Evolutionary conservation across 2,888 invertebrate species (phyloP).

Genomic region (Candidula unifasciata): DNA sequence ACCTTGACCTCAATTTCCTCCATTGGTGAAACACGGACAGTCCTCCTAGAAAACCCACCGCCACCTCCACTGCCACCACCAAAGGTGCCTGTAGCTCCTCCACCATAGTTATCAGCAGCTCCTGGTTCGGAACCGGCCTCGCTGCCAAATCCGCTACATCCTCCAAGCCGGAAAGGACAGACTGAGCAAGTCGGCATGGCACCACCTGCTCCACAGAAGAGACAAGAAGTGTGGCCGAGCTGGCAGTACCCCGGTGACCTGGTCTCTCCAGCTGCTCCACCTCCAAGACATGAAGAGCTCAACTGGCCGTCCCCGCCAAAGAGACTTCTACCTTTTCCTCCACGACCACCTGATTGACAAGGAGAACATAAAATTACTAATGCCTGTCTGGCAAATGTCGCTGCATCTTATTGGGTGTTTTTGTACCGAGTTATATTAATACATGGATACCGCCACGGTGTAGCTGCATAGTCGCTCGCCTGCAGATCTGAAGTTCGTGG

Average conservation of each 20-base stretch:
- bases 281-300: constrained; percentile 51
- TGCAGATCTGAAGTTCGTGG: too few species aligned
- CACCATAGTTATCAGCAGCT: constrained; percentile 56
- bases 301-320: constrained; percentile 52
- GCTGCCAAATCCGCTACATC: constrained; percentile 50
- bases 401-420: too few species aligned
- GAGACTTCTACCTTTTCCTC: constrained; percentile 50
- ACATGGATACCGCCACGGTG: too few species aligned
- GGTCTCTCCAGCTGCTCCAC: constrained; percentile 57
- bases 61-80: constrained; percentile 57
- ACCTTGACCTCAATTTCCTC: constrained; percentile 51
- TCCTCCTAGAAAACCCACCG: constrained; percentile 54
- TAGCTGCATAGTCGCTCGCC: too few species aligned
- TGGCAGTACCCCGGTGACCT: constrained; percentile 30
- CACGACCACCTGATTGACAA: constrained; percentile 52
- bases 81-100: constrained; percentile 54
- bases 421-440: too few species aligned
- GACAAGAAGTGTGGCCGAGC: constrained; percentile 50
- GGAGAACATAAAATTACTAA: neutral
- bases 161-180: constrained; percentile 39
- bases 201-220: constrained; percentile 57
- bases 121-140: constrained; percentile 48
- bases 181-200: constrained; percentile 47
- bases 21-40: constrained; percentile 50
- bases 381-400: too few species aligned